Conservation (phyloP, 2,797 vertebrate genomes). For the Protosalanx chinensis region DNA sequence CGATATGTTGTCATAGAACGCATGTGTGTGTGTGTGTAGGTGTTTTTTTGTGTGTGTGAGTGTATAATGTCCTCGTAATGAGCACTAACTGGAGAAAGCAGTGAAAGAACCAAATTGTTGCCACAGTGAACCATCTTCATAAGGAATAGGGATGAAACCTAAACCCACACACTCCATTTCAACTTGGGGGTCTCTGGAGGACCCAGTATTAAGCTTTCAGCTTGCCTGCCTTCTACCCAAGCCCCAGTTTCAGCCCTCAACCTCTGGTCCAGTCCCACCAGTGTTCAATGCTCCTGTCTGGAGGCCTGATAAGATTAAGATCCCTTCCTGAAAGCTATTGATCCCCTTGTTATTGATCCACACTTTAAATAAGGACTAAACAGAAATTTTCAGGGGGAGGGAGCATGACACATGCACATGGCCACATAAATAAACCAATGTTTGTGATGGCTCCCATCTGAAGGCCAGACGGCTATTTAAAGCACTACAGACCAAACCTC, state of each 20-base stretch:
- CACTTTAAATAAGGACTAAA: slow-evolving; percentile 51
- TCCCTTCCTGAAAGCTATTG: slow-evolving; percentile 51
- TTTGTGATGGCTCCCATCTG: slow-evolving; percentile 26
- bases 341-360: slow-evolving; percentile 59
- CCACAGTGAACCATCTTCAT: neutral
- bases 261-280: neutral
- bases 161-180: neutral
- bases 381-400: slow-evolving; percentile 2
- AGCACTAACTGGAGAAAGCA: slow-evolving; percentile 17
- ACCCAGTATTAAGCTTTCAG: too few species aligned
- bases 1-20: too few species aligned
- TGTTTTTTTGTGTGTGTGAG: slow-evolving; percentile 39
- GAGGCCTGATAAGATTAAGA: slow-evolving; percentile 50
- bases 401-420: neutral
- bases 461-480: slow-evolving; percentile 45
- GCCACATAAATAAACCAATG: slow-evolving; percentile 47
- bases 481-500: slow-evolving; percentile 14
- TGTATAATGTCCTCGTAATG: slow-evolving; percentile 45
- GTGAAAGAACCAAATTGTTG: neutral
- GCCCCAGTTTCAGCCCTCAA: neutral
- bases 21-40: slow-evolving; percentile 16
- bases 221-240: neutral
- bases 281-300: neutral
- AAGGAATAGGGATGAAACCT: neutral
- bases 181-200: neutral